Percentiles rank a stretch among this genome's conserved stretches.
phyloP scores from a whole-genome alignment of 2,113 vertebrate species.

The Paradoxurus hermaphroditus region DNA sequence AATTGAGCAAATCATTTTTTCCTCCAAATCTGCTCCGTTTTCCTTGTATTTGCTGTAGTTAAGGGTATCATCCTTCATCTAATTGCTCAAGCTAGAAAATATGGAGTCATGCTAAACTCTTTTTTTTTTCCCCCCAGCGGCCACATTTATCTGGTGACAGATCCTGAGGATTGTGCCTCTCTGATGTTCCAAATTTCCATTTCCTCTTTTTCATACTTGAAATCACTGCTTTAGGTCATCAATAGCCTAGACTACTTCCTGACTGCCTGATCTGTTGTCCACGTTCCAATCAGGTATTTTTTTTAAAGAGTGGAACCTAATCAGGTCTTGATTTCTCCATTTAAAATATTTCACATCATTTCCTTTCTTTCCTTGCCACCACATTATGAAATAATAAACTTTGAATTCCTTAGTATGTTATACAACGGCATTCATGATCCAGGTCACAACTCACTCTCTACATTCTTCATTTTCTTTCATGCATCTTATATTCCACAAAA shows the following conservation, averaged over 20 bases:
- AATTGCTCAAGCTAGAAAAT: neutral
- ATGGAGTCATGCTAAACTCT: neutral
- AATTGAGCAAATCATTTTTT: neutral
- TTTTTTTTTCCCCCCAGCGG: neutral
- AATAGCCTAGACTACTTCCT: neutral
- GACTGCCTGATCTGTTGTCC: neutral
- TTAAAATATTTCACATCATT: neutral
- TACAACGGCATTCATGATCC: too few species aligned
- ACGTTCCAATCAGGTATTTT: neutral
- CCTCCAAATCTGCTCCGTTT: neutral
- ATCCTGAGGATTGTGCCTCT: neutral
- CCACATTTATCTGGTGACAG: neutral
- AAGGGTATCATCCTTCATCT: neutral
- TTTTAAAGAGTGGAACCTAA: neutral
- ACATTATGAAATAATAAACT: neutral
- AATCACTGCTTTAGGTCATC: neutral
- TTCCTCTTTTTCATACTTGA: neutral
- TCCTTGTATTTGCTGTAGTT: neutral
- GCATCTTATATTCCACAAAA: neutral
- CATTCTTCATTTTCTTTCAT: neutral
- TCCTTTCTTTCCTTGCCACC: neutral
- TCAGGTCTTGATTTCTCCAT: neutral
- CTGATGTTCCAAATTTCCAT: neutral
- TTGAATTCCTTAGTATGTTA: neutral
- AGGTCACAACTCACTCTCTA: neutral